Evolutionary conservation across 2,888 invertebrate species (phyloP).

Genomic region (Cryptocheilus praepositus): DNA sequence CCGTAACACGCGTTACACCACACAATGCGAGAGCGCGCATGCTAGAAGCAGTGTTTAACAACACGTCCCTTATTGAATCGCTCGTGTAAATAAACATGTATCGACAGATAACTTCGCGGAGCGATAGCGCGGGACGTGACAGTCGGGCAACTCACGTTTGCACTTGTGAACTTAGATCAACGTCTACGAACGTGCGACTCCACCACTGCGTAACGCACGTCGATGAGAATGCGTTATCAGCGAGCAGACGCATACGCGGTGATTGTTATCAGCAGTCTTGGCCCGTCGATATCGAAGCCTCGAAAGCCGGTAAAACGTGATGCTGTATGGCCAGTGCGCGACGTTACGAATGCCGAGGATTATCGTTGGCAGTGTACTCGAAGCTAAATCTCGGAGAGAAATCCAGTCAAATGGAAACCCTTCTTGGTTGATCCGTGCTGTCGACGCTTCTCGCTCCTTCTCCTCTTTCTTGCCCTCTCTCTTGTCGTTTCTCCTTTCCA

Average conservation of each 20-base stretch:
- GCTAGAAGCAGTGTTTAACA: no score
- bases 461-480: not conserved
- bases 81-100: no score
- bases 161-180: no score
- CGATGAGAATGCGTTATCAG: not conserved
- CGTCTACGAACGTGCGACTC: slow-evolving; percentile 1
- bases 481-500: not conserved
- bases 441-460: slow-evolving; percentile 27
- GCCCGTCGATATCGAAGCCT: no score
- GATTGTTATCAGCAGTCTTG: no score
- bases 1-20: not conserved
- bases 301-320: no score
- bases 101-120: no score
- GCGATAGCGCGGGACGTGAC: no score
- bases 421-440: slow-evolving; percentile 37
- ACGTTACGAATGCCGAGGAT: slow-evolving; percentile 30
- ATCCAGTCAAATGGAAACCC: slow-evolving; percentile 41
- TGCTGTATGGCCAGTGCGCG: not conserved
- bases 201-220: not conserved
- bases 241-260: no score
- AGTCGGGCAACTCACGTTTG: no score
- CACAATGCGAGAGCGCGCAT: not conserved
- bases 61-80: no score
- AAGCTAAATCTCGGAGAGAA: slow-evolving; percentile 31
- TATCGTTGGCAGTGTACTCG: slow-evolving; percentile 26